Evolutionary conservation across 2,113 vertebrate genomes (phyloP), one percentile per base, ranked within the genome.

Genomic region (Apodemus speciosus): DNA sequence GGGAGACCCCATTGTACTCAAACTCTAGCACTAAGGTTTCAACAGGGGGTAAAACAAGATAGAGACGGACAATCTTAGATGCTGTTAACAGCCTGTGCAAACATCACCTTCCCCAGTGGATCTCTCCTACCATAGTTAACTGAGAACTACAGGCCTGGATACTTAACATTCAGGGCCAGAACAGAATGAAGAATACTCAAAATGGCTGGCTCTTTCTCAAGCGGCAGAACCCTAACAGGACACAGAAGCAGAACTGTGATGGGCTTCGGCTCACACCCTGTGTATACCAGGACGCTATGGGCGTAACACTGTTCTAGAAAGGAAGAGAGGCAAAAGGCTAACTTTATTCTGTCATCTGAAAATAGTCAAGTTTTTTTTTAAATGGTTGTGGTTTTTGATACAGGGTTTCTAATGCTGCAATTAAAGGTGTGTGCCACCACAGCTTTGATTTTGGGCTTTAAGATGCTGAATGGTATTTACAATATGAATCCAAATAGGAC

Each of bases 281-380:
- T 68, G 88, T 60, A 15, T 6, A n/a, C 25, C 21, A 89, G 25
- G 38, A 43, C 72, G 81, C 90, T 60, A 89, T 4, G 13, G 76
- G n/a, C 68, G 73, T 86, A 90, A 85, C 2, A 43, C 32, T 32
- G 32, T 69, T 86, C 43, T 27, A 76, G 56, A 88, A 40, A 32
- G 73, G 62, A 87, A 38, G 27, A 40, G 71, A 73, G n/a, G 51
- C 40, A 72, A 20, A 60, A 23, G 40, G 89, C 25, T 79, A 8
- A 87, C 30, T 72, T 85, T 51, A 25, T 93, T 87, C 15, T 49
- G 72, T 90, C 13, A 94, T 75, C 80, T 89, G 80, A 93, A 80
- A 91, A 72, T 0, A 93, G 20, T 68, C n/a, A 83, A 88, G 25
- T 11, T 40, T 72, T 68, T 16, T 38, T 71, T 72, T 72, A 40